Evolutionary conservation across 2,888 invertebrate species (phyloP), one percentile per base, ranked within the genome.

Genomic region (Dynastes maya): DNA sequence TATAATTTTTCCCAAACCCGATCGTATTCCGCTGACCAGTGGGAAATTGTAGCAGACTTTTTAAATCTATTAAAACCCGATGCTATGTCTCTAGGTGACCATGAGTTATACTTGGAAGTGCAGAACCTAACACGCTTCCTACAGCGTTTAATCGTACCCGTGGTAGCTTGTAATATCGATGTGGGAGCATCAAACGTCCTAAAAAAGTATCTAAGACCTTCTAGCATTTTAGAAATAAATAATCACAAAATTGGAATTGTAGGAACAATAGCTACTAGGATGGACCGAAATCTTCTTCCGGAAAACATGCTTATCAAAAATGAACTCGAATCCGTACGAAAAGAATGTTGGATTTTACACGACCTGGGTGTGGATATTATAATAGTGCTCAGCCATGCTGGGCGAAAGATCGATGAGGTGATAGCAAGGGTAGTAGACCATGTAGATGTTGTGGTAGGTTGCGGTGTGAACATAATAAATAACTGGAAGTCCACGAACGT

Each of bases 301-400:
- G 32, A 71, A 16, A 11, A 2, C 5, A 16, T 75, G 9, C 29
- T n/a, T 2, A 32, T 78, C 29, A 27, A 27, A 6, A 74, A 78
- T 27, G 78, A 78, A 67, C 11, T 78, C 3, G 58, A 11, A 11
- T 53, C 78, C 0, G 37, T 78, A 27, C 49, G 27, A 29, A 67
- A 22, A 53, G 74, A 78, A 55, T 64, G 78, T 45, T 72, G 16
- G 11, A 74, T 22, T 11, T 27, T 78, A 55, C 92, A 92, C 86
- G 83, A 89, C 1, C 88, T 94, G 80, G 91, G 94, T 0, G 90
- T 96, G 0, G 92, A 95, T 22, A 95, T 97, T 74, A 92, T 97
- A n/a, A 95, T 98, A 80, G 97, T 95, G 0, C 88, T 98, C 37
- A 97, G 98, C 0, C 97, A 98, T 89, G 95, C 97, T 0, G 97